phyloP scores from a whole-genome alignment of 1,140 invertebrate species.

The Diprion similis region DNA sequence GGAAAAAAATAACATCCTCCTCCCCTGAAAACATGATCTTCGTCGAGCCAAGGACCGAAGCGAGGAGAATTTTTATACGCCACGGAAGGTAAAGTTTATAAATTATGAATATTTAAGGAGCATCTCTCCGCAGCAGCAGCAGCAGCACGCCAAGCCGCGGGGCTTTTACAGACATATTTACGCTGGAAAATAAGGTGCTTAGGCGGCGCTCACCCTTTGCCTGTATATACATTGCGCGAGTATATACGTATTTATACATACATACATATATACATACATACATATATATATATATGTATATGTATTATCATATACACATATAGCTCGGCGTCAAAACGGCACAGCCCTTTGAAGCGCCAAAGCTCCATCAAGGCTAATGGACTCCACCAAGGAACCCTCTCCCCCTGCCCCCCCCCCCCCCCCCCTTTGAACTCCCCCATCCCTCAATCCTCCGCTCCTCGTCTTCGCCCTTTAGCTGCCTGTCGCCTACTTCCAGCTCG shows the following conservation, averaged over 20 bases:
- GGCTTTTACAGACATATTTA: neutral
- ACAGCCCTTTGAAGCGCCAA: constrained; percentile 27
- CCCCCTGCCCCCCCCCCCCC: neutral
- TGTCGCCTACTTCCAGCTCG: neutral
- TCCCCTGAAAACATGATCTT: too few relatives aligned
- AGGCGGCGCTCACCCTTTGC: neutral
- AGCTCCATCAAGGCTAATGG: constrained; percentile 33
- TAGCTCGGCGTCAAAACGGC: constrained; percentile 22
- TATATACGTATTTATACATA: constrained; percentile 1
- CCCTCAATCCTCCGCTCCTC: neutral
- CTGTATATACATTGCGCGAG: neutral
- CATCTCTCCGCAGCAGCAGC: constrained; percentile 1
- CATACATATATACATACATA: constrained; percentile 8
- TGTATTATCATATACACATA: constrained; percentile 18
- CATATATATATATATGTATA: constrained; percentile 5
- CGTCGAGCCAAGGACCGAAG: too few relatives aligned
- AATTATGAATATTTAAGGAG: constrained; percentile 32
- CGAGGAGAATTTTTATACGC: neutral
- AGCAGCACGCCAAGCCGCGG: neutral
- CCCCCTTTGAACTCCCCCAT: constrained; percentile 7
- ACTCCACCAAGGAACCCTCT: constrained; percentile 26
- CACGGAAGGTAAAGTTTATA: constrained; percentile 18
- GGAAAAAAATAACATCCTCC: too few relatives aligned
- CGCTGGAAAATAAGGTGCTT: constrained; percentile 5
- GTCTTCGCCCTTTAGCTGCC: neutral